Evolutionary conservation across 2,113 vertebrate genomes (phyloP), one percentile per base, ranked within the genome.

Genomic region (Conger conger): DNA sequence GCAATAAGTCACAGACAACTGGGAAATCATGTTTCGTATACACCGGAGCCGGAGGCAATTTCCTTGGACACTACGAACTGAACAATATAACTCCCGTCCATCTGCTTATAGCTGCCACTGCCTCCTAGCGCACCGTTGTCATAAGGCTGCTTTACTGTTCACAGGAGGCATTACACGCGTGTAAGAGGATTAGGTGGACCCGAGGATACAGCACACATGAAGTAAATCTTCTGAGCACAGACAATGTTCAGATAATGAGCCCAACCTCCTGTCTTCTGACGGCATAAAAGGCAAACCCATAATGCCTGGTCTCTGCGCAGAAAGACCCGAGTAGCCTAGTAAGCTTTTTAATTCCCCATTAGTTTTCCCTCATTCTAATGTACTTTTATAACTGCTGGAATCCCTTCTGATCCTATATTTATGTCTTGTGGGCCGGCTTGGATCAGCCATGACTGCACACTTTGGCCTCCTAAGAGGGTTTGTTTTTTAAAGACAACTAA

Each of bases 171-270:
- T 50, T 80, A 38, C 54, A 79, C 45, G 63, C 83, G 63, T 30
- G 68, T 76, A 78, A 53, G 54, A 84, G n/a, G 5, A 84, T 84
- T 80, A 73, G 38, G 77, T 6, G n/a, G 53, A 63, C 27, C 40
- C 6, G 38, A 80, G 79, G 20, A 40, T 33, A 36, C 40, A 45
- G 18, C 40, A 45, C 20, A 50, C 68, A 80, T 50, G 42, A 50
- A 80, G 20, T 27, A 54, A 60, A 2, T 20, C 77, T 33, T 20
- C 77, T 42, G 23, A 36, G 50, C 27, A 60, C 5, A 17, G 53
- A 60, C 50, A 63, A 17, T 1, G 35, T 23, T 16, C 78, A 63
- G 57, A n/a, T 40, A 79, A 76, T 17, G 3, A 78, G 23, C 53
- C 76, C 45, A 4, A 50, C 68, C 35, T 78, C 73, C 33, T 27